phyloP scores from a whole-genome alignment of 2,797 vertebrate species.

The Bryconaethiops microstoma region DNA sequence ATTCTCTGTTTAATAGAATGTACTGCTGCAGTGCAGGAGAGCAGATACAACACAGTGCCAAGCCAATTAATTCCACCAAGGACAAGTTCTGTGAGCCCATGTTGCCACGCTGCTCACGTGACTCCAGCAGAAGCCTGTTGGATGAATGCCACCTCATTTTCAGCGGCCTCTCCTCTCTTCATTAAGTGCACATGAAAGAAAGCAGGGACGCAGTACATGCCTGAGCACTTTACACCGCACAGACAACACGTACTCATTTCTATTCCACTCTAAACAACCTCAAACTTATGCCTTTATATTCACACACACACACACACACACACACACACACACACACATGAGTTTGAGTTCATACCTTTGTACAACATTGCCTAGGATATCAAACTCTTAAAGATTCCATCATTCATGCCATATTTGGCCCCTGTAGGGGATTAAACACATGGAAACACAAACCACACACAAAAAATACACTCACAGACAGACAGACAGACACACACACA shows the following conservation, averaged over 20 bases:
- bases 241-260: slow-evolving; percentile 16
- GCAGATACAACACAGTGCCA: slow-evolving; percentile 36
- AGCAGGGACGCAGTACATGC: slow-evolving; percentile 27
- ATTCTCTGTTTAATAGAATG: slow-evolving; percentile 37
- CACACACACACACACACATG: background rate
- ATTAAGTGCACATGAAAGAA: slow-evolving; percentile 57
- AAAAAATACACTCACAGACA: background rate
- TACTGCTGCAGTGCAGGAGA: slow-evolving; percentile 41
- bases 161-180: slow-evolving; percentile 43
- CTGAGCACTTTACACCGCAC: slow-evolving; percentile 7
- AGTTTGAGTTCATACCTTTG: background rate
- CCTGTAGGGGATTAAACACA: background rate
- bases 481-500: background rate
- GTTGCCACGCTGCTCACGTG: slow-evolving; percentile 54
- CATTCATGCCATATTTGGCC: background rate
- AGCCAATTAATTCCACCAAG: slow-evolving; percentile 63
- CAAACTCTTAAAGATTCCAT: background rate
- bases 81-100: slow-evolving; percentile 53
- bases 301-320: background rate
- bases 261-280: slow-evolving; percentile 30
- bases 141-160: slow-evolving; percentile 45
- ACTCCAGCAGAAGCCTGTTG: slow-evolving; percentile 44
- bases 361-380: background rate
- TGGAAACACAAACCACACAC: background rate
- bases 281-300: slow-evolving; percentile 14